Conservation (phyloP, 2,888 invertebrate genomes). For the Cryptus armator region DNA sequence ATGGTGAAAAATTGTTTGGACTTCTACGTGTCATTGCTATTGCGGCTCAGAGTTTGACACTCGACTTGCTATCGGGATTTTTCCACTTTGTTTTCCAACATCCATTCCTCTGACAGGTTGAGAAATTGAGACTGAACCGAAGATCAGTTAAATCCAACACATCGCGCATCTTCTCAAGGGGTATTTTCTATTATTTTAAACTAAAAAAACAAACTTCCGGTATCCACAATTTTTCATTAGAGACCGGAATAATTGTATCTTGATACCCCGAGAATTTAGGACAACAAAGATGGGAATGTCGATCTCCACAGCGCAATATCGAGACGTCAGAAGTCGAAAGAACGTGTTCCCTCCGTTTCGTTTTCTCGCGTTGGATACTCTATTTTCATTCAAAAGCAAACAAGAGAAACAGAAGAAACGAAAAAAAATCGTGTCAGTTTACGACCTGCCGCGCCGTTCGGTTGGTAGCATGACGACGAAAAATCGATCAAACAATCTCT, state of each 20-base stretch:
- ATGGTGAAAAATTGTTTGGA: slow-evolving; percentile 64
- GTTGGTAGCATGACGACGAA: slow-evolving; percentile 11
- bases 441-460: background rate
- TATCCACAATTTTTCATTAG: slow-evolving; percentile 53
- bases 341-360: background rate
- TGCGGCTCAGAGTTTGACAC: slow-evolving; percentile 10
- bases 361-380: background rate
- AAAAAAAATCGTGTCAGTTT: background rate
- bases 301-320: slow-evolving; percentile 11
- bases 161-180: background rate
- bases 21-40: slow-evolving; percentile 39
- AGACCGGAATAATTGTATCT: slow-evolving; percentile 26
- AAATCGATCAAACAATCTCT: slow-evolving; percentile 26
- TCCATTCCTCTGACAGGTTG: slow-evolving; percentile 25
- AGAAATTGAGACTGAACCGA: slow-evolving; percentile 19
- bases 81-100: slow-evolving; percentile 1
- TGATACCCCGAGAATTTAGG: background rate
- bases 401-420: slow-evolving; percentile 19
- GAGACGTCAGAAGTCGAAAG: slow-evolving; percentile 7
- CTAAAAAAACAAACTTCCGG: slow-evolving; percentile 15
- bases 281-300: slow-evolving; percentile 35
- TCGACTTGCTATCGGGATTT: slow-evolving; percentile 13
- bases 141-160: background rate
- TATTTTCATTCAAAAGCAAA: background rate
- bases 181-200: slow-evolving; percentile 14